phyloP scores from a whole-genome alignment of 2,888 invertebrate species.

The Drosophila buzzatii region DNA sequence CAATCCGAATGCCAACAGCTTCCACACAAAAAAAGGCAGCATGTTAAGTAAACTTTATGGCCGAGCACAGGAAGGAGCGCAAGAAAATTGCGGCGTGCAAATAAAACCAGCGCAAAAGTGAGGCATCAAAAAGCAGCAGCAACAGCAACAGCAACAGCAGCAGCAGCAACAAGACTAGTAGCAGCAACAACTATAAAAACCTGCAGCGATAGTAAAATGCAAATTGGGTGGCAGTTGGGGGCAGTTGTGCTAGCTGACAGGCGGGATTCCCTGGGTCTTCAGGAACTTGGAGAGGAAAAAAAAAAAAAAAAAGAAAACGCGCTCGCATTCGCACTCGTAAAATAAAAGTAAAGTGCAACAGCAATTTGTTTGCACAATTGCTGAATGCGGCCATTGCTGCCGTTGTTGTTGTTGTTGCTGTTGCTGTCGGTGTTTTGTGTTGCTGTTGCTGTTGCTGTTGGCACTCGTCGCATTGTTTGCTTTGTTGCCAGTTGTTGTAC shows the following conservation, averaged over 20 bases:
- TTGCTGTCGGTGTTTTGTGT: conserved; percentile 58
- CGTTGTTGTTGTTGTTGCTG: conserved; percentile 45
- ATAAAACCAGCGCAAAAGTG: conserved; percentile 76
- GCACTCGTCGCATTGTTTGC: conserved; percentile 78
- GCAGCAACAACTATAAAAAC: conserved; percentile 74
- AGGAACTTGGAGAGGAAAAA: conserved; percentile 19
- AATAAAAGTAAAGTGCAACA: conserved; percentile 81
- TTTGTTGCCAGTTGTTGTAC: conserved; percentile 79
- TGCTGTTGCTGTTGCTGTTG: conserved; percentile 75
- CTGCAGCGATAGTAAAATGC: conserved; percentile 80
- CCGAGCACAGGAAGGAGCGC: conserved; percentile 48
- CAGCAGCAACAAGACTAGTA: conserved; percentile 45
- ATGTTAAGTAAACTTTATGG: conserved; percentile 81
- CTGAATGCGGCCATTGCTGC: conserved; percentile 74
- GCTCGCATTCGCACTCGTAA: conserved; percentile 78
- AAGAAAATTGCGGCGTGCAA: conserved; percentile 72
- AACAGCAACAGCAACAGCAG: conserved; percentile 57
- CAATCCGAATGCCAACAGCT: conserved; percentile 75
- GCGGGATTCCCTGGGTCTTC: conserved; percentile 58
- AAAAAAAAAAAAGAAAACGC: conserved; percentile 18
- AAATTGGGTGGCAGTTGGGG: conserved; percentile 66
- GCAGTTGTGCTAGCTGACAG: conserved; percentile 49
- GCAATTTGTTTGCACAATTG: conserved; percentile 80
- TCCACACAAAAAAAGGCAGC: conserved; percentile 53
- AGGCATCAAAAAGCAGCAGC: conserved; percentile 73